Percentiles rank a stretch among this genome's conserved stretches.
These are phyloP conservation scores for Hypothenemus hampei DNA, from an alignment of 1,140 invertebrate species.

Conservation along the genomic window DNA sequence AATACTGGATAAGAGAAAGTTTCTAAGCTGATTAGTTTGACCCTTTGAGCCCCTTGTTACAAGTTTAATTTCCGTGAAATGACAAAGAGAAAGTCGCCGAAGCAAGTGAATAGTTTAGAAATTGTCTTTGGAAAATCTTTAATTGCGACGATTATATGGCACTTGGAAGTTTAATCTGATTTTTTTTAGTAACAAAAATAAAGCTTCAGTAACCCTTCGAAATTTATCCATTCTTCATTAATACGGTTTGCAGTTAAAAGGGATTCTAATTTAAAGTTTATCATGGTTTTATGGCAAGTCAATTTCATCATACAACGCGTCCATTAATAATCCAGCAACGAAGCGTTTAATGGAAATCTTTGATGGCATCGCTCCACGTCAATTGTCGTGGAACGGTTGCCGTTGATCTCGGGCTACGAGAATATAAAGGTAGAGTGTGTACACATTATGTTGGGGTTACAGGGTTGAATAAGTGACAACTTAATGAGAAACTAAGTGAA, in stretches of 20 bases:
- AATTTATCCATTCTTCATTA: conserved; percentile 9
- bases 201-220: neutral
- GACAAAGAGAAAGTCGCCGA: neutral
- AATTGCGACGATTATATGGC: too few relatives aligned
- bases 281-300: conserved; percentile 33
- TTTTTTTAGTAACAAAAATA: neutral
- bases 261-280: conserved; percentile 25
- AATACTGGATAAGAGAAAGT: neutral
- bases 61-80: conserved; percentile 4
- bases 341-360: conserved; percentile 37
- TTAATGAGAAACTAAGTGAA: conserved; percentile 24
- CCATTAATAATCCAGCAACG: conserved; percentile 34
- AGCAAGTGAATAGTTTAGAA: neutral
- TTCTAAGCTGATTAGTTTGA: conserved; percentile 9
- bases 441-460: conserved; percentile 21
- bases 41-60: conserved; percentile 2
- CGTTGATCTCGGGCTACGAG: conserved; percentile 21
- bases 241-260: conserved; percentile 17
- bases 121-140: too few relatives aligned
- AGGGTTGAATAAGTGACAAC: conserved; percentile 23
- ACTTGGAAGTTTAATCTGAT: too few relatives aligned
- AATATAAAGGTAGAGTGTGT: conserved; percentile 34
- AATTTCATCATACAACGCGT: conserved; percentile 32
- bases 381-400: conserved; percentile 27
- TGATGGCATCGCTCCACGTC: conserved; percentile 28